Evolutionary conservation across 2,113 vertebrate species (phyloP).

Genomic region (Nipponia nippon): DNA sequence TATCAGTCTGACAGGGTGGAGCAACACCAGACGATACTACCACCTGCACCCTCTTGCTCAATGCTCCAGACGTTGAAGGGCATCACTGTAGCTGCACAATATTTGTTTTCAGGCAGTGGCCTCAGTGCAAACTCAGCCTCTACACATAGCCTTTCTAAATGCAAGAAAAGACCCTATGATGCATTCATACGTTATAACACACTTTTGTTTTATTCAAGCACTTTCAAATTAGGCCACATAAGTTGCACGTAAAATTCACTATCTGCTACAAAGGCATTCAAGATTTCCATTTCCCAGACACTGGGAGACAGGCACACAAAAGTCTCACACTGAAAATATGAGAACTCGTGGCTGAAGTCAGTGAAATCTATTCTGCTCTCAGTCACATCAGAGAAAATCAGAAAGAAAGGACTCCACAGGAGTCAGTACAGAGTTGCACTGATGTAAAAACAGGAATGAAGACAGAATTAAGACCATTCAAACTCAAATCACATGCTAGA

Average conservation of each 20-base stretch:
- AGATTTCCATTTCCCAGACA: conserved; percentile 2
- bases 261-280: conserved; percentile 27
- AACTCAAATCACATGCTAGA: background rate
- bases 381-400: background rate
- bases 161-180: background rate
- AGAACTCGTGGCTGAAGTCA: background rate
- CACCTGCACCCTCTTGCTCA: background rate
- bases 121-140: background rate
- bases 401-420: background rate
- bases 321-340: background rate
- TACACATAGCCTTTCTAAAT: background rate
- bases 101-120: background rate
- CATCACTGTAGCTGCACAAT: background rate
- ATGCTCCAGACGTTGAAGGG: background rate
- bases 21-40: background rate
- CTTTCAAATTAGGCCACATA: background rate
- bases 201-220: conserved; percentile 40
- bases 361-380: background rate
- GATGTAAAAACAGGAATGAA: background rate
- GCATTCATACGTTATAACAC: background rate
- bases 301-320: conserved; percentile 1
- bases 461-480: background rate
- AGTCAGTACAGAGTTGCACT: background rate
- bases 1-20: background rate
- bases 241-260: conserved; percentile 25